Evolutionary conservation across 2,113 vertebrate species (phyloP).

Genomic region (Sialia sialis): DNA sequence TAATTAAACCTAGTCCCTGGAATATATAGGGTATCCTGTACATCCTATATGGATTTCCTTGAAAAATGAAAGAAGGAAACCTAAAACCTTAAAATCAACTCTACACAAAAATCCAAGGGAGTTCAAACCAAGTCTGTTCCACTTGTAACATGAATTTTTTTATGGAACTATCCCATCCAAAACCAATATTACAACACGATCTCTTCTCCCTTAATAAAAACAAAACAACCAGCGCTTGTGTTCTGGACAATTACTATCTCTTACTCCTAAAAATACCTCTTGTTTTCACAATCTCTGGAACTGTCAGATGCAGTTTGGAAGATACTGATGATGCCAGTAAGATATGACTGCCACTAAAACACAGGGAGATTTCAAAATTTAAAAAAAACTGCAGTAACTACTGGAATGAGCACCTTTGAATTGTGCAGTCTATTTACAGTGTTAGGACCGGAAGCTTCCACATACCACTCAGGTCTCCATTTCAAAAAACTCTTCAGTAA

Average conservation of each 20-base stretch:
- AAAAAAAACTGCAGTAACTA: not conserved
- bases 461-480: not conserved
- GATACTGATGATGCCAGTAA: not conserved
- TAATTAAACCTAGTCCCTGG: not conserved
- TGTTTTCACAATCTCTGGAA: not conserved
- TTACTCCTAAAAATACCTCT: not conserved
- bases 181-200: not conserved
- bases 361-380: not conserved
- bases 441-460: not conserved
- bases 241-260: not conserved
- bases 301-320: not conserved
- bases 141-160: accelerated
- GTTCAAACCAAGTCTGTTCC: not conserved
- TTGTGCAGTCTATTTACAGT: not conserved
- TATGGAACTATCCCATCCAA: not conserved
- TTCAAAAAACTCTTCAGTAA: not conserved
- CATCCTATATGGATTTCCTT: not conserved
- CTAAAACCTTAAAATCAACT: not conserved
- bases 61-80: not conserved
- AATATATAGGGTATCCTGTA: not conserved
- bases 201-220: not conserved
- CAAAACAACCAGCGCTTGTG: not conserved
- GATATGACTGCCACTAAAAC: not conserved
- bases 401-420: not conserved
- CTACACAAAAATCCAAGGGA: not conserved